Base-by-base conservation (phyloP, 1,140 invertebrate species). In the Drosophila mauritiana region DNA sequence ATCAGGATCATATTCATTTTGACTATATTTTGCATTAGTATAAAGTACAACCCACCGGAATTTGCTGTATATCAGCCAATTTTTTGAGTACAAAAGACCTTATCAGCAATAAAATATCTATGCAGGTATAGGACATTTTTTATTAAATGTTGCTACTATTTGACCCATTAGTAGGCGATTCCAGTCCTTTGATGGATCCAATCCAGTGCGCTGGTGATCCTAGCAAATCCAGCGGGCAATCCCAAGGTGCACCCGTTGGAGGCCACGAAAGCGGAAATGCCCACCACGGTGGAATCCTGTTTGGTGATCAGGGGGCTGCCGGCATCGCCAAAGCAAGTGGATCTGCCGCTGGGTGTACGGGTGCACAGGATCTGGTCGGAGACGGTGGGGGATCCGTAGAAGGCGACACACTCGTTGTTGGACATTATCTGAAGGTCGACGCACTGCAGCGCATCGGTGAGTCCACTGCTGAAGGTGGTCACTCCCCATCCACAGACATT, bases 231-330 rank as follows among this genome's bases (percentile, higher is more conserved):
- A n/a, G 78, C 67, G 0, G 82, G 82, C 31, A 73, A 3, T 27
- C 81, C 82, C 46, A 75, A n/a, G 0, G 55, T 74, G 51, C 81
- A 84, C 0, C 78, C 82, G 1, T 37, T 25, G 8, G 55, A 20
- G 10, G 82, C 64, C n/a, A 77, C 62, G 2, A 78, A 84, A 2
- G 49, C 45, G 7, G 78, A 81, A 6, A 84, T 52, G 0, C 81
- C 81, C 20, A 84, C 79, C 27, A 84, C 2, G 1, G 62, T 52
- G 3, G 46, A 46, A n/a, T 57, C 59, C 5, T 37, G 20, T 0
- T 65, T 59, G 8, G 67, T 77, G 25, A 84, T 64, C 42, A 84
- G 42, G 0, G 81, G 82, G 17, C 82, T 84, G n/a, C 81, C 81
- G 0, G 73, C 70, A 17, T 84, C 81, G 2, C 81, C 82, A 3